phyloP scores from a whole-genome alignment of 92 coral and sea anemone genomes.

The Nematostella vectensis region DNA sequence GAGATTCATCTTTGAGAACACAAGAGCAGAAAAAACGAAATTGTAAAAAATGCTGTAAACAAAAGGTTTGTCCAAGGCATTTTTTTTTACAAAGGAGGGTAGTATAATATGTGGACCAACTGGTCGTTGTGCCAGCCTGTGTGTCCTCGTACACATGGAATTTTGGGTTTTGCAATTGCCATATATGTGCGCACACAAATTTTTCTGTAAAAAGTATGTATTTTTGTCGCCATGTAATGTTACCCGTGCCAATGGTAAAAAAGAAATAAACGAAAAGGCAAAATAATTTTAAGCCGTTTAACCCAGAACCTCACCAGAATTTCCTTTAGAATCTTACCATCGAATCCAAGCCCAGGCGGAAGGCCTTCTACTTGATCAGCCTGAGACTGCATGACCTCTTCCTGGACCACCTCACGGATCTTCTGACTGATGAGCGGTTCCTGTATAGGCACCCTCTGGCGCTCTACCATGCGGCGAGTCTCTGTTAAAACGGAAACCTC shows the following conservation, averaged over 20 bases:
- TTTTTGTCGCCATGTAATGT: too few species aligned
- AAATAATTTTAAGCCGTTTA: too few species aligned
- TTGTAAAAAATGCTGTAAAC: neutral
- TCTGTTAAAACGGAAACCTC: conserved; percentile 51
- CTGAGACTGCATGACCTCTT: conserved; percentile 49
- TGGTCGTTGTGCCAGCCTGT: too few species aligned
- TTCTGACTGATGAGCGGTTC: conserved; percentile 45
- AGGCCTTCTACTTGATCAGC: conserved; percentile 56
- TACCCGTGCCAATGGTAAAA: too few species aligned
- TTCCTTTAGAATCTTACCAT: conserved; percentile 10
- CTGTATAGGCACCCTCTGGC: conserved; percentile 16
- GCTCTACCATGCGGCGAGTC: conserved; percentile 32
- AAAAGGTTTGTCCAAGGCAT: neutral
- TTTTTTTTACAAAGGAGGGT: neutral
- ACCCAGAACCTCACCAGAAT: too few species aligned
- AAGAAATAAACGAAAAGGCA: too few species aligned
- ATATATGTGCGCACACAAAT: too few species aligned
- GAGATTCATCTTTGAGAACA: too few species aligned
- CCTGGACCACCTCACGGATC: conserved; percentile 54
- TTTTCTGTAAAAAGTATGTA: too few species aligned
- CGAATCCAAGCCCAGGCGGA: conserved; percentile 45
- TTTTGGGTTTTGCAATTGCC: too few species aligned
- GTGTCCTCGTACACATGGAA: too few species aligned
- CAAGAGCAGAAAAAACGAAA: neutral
- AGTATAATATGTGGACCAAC: too few species aligned